Evolutionary conservation across 2,888 invertebrate species (phyloP), one percentile per base, ranked within the genome.

Genomic region (Pasiphila rectangulata): DNA sequence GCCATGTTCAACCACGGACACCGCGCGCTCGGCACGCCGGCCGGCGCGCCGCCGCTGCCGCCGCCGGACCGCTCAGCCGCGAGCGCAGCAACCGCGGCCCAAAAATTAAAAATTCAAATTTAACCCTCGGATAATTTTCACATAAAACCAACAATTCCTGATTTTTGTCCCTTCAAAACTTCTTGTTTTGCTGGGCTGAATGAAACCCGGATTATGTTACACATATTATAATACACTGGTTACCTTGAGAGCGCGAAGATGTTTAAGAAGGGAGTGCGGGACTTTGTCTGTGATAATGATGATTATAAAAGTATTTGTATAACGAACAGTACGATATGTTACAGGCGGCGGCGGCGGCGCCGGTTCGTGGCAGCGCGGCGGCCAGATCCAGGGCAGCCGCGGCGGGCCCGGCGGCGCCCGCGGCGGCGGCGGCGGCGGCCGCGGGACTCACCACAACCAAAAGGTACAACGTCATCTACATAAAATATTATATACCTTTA

Each of bases 301-400:
- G 13, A 27, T 29, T 5, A 21, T 5, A 24, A n/a, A 16, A 17
- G 16, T 30, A 7, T 20, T 7, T 25, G 2, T n/a, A 12, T 23
- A 2, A n/a, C 9, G 17, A 61, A 63, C 2, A 70, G 72, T 13
- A 56, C 1, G 79, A 79, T 0, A 71, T 79, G 21, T 84, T 82
- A 83, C 83, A 82, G 62, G n/a, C n/a, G n/a, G n/a, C n/a, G 46
- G 50, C 3, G 61, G 64, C 2, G 70, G 72, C 13, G 57, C 66
- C 1, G 79, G 80, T 0, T 72, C 79, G 21, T 84, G 83, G 83
- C 83, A 82, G 62, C 79, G 83, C 51, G 83, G 83, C 40, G 61
- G 57, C 0, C 61, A 64, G 52, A 54, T 61, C 46, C 53, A 37
- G 17, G 23, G 27, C 30, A 41, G 32, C 32, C 40, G 40, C 23